Evolutionary conservation across 2,113 vertebrate species (phyloP).

Genomic region (Zingel zingel): DNA sequence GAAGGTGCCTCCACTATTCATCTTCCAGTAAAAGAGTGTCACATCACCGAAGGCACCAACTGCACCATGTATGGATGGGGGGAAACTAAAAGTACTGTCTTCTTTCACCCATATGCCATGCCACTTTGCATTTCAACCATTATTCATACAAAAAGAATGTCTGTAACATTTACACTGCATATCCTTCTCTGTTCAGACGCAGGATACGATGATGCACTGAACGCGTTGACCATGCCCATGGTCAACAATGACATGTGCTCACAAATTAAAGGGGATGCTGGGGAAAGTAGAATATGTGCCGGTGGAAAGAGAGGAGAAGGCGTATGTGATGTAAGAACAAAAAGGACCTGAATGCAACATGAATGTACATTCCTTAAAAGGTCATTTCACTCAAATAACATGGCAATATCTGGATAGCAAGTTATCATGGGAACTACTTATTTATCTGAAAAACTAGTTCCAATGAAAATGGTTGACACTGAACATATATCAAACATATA

Average conservation of each 20-base stretch:
- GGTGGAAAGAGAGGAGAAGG: conserved; percentile 90
- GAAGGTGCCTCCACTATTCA: conserved; percentile 92
- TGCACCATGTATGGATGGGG: conserved; percentile 99
- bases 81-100: conserved; percentile 93
- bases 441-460: background rate
- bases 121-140: background rate
- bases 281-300: conserved; percentile 93
- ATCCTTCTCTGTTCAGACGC: conserved; percentile 80
- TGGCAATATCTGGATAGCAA: background rate
- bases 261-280: conserved; percentile 90
- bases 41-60: conserved; percentile 90
- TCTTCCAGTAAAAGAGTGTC: conserved; percentile 94
- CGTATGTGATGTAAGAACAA: conserved; percentile 91
- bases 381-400: background rate
- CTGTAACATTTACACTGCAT: background rate
- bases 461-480: background rate
- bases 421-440: background rate
- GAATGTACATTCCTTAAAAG: background rate
- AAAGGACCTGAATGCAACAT: background rate
- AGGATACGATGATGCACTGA: conserved; percentile 88
- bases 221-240: conserved; percentile 90
- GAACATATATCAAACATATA: too few relatives aligned
- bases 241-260: conserved; percentile 92
- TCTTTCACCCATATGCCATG: conserved; percentile 29
- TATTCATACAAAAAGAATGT: background rate